Percentiles rank a stretch among this genome's conserved stretches.
Evolutionary conservation across 2,113 vertebrate species (phyloP).

Genomic region (Cricetomys ansorgei): DNA sequence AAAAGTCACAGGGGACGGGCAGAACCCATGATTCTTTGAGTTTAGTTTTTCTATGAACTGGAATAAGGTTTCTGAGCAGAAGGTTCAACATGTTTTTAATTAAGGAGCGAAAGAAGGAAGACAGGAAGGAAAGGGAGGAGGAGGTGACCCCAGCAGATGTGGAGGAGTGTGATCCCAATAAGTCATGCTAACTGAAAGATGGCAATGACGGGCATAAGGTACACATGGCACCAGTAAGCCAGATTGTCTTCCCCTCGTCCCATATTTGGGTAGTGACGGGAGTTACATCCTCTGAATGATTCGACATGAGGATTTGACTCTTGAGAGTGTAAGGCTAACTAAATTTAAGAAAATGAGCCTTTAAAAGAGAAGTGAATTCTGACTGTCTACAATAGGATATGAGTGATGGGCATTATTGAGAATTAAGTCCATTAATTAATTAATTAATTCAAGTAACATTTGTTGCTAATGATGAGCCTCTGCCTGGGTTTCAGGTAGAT

Average conservation of each 20-base stretch:
- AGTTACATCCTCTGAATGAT: not conserved
- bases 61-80: slow-evolving; percentile 44
- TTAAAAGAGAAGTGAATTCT: slow-evolving; percentile 12
- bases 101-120: not conserved
- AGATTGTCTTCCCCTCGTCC: not conserved
- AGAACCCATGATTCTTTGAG: slow-evolving; percentile 1
- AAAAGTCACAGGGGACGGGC: not conserved
- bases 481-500: not conserved
- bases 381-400: not conserved
- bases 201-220: not conserved
- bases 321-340: slow-evolving; percentile 9
- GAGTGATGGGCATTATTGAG: not conserved
- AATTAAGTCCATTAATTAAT: not conserved
- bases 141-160: not conserved
- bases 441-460: no score
- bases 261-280: not conserved
- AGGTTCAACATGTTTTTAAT: slow-evolving; percentile 62
- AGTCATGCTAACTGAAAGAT: not conserved
- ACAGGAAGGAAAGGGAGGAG: not conserved
- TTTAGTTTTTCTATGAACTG: slow-evolving; percentile 57
- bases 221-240: not conserved
- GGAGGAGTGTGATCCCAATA: not conserved
- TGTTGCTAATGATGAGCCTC: slow-evolving; percentile 42
- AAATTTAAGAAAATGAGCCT: slow-evolving; percentile 53
- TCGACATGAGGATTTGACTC: slow-evolving; percentile 12